phyloP scores from a whole-genome alignment of 2,113 vertebrate species.

The Triplophysa rosa region DNA sequence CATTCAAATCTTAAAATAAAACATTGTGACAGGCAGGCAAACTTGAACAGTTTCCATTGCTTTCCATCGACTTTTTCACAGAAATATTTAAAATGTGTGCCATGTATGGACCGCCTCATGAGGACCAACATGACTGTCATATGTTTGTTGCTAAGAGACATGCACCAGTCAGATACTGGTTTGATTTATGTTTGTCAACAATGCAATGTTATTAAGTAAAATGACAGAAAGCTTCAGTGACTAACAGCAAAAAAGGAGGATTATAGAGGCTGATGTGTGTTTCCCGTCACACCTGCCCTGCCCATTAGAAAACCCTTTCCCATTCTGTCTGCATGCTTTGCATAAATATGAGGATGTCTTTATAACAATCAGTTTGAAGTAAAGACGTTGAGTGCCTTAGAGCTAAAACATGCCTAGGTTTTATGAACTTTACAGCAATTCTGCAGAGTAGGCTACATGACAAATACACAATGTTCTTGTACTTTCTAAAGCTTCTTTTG shows the following conservation, averaged over 20 bases:
- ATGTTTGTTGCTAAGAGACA: not conserved
- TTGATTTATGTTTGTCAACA: not conserved
- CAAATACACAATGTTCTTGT: no score
- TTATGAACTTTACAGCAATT: conserved; percentile 2
- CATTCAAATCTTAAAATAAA: not conserved
- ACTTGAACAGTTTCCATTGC: not conserved
- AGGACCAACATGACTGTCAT: no score
- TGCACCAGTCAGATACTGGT: no score
- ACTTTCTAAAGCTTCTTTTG: not conserved
- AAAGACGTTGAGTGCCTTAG: conserved; percentile 52
- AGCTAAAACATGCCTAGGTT: conserved; percentile 45
- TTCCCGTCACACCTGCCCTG: conserved; percentile 21
- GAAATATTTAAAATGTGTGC: no score
- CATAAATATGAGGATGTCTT: conserved; percentile 64
- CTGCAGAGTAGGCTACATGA: not conserved
- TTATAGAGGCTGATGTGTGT: conserved; percentile 2
- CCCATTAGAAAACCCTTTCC: conserved; percentile 21
- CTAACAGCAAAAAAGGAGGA: not conserved
- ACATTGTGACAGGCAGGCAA: no score
- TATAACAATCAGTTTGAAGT: conserved; percentile 39
- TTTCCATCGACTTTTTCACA: no score
- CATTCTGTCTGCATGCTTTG: conserved; percentile 21
- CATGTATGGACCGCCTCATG: no score
- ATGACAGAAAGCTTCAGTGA: not conserved
- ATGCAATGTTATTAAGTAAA: not conserved